Conservation (phyloP, 2,888 invertebrate genomes). For the Glyphotaelius pellucidus region DNA sequence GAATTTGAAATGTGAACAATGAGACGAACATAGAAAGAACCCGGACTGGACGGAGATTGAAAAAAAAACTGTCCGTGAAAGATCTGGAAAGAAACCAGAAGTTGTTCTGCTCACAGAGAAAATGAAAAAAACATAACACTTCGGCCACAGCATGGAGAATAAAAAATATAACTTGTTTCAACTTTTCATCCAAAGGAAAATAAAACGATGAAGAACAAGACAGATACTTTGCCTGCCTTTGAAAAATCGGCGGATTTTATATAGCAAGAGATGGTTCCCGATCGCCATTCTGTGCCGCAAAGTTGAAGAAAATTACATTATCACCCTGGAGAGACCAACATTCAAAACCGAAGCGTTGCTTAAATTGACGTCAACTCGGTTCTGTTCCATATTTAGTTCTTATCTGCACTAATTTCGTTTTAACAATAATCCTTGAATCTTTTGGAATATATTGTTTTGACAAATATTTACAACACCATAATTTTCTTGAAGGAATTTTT, state of each 20-base stretch:
- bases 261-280: neutral
- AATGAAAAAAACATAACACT: neutral
- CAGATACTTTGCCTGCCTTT: neutral
- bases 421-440: too few species aligned
- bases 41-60: neutral
- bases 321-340: neutral
- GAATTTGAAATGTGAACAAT: neutral
- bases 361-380: too few species aligned
- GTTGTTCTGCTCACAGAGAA: neutral
- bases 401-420: too few species aligned
- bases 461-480: too few species aligned
- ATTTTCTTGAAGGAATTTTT: too few species aligned
- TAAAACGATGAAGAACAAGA: neutral
- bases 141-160: neutral
- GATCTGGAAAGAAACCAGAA: neutral
- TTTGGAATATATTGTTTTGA: too few species aligned
- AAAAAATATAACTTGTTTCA: neutral
- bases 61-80: neutral
- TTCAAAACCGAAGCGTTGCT: too few species aligned
- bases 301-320: neutral
- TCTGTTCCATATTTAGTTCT: too few species aligned
- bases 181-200: neutral
- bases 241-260: neutral
- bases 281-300: neutral
- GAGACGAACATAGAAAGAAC: neutral